Conservation (phyloP, 1,140 invertebrate species). For the Eriocheir sinensis region DNA sequence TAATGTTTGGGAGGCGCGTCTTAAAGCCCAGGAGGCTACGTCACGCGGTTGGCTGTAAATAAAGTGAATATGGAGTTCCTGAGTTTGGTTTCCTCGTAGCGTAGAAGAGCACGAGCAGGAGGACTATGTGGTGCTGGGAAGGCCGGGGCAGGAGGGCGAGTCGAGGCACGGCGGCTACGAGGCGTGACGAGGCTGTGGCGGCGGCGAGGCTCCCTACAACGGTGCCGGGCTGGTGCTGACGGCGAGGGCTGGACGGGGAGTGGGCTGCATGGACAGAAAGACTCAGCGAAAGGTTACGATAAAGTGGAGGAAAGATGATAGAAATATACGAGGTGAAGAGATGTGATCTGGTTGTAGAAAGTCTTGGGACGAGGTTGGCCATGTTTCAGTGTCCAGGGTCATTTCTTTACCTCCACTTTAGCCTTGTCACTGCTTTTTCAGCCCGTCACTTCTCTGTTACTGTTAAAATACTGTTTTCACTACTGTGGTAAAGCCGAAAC, state of each 20-base stretch:
- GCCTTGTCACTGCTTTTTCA: too few relatives aligned
- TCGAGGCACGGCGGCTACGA: not conserved
- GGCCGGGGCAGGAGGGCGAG: not conserved
- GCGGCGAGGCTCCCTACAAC: not conserved
- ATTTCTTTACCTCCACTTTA: too few relatives aligned
- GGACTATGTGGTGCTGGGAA: not conserved
- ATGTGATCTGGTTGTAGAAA: too few relatives aligned
- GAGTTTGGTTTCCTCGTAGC: not conserved
- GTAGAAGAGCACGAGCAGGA: not conserved
- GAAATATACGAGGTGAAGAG: constrained; percentile 49
- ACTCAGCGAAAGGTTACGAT: constrained; percentile 34
- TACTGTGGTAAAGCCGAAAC: too few relatives aligned
- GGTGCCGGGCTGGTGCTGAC: not conserved
- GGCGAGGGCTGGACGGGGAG: not conserved
- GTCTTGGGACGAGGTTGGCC: too few relatives aligned
- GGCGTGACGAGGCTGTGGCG: not conserved
- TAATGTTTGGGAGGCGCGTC: not conserved
- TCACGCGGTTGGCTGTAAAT: not conserved
- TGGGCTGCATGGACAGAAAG: not conserved
- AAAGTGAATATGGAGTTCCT: not conserved
- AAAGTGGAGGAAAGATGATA: constrained; percentile 55
- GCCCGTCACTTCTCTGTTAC: too few relatives aligned
- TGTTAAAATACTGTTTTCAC: too few relatives aligned
- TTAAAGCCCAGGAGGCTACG: constrained; percentile 5
- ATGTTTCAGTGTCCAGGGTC: too few relatives aligned